Evolutionary conservation across 2,113 vertebrate genomes (phyloP).

Genomic region (Psittacara wagleri): DNA sequence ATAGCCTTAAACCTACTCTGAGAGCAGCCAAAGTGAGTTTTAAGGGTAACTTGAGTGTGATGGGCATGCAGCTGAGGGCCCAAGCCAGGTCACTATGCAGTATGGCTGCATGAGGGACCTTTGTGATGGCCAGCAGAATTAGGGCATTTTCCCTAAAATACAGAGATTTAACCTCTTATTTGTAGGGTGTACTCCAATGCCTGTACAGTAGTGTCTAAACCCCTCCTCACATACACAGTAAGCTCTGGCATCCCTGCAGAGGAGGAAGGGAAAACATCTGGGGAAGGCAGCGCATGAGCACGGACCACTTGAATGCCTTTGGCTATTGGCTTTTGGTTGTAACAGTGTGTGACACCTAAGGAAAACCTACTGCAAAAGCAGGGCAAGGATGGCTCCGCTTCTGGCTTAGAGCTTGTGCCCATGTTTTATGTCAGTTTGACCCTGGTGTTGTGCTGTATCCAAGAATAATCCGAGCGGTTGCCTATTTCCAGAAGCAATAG

Average conservation of each 20-base stretch:
- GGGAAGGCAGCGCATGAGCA: neutral
- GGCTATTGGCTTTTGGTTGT: neutral
- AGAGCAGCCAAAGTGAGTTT: neutral
- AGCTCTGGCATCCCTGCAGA: neutral
- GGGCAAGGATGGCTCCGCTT: neutral
- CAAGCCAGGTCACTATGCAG: fast-evolving
- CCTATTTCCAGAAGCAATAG: neutral
- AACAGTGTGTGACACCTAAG: neutral
- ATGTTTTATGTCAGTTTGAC: neutral
- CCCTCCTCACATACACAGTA: neutral
- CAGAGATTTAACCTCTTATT: neutral
- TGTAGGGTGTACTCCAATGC: neutral
- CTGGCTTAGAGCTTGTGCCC: neutral
- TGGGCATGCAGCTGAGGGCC: neutral
- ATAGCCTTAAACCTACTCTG: neutral
- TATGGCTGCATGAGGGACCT: neutral
- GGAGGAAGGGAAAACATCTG: neutral
- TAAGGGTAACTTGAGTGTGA: neutral
- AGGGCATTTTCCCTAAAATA: neutral
- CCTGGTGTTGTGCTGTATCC: neutral
- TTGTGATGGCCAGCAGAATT: neutral
- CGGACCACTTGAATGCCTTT: neutral
- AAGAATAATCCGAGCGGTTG: neutral
- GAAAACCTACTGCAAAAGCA: neutral
- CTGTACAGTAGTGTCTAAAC: neutral